Conservation (phyloP, 2,113 vertebrate species). For the Gymnocephalus cernua region DNA sequence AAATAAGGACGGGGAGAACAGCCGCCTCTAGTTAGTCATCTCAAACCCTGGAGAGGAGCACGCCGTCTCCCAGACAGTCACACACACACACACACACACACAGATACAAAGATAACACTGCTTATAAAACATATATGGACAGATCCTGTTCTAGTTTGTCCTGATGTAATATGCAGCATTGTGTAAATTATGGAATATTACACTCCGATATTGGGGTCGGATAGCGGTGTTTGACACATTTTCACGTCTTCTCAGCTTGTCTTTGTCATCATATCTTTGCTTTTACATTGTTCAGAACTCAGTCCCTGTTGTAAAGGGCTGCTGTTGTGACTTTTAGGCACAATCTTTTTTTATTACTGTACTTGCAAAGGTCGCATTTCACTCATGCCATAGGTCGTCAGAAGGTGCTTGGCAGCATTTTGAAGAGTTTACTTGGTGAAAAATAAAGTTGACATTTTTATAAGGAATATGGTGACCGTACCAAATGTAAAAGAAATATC, state of each 20-base stretch:
- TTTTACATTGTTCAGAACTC: conserved; percentile 61
- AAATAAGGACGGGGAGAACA: conserved; percentile 57
- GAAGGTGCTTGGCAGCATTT: conserved; percentile 4
- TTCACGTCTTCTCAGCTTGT: conserved; percentile 41
- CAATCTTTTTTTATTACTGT: conserved; percentile 42
- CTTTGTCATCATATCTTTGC: conserved; percentile 37
- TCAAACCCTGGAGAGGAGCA: conserved; percentile 64
- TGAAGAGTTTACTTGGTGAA: not conserved
- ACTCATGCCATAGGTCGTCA: conserved; percentile 11
- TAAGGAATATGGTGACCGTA: not conserved
- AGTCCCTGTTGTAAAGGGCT: conserved; percentile 27
- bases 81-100: conserved; percentile 35
- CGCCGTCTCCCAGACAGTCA: conserved; percentile 32
- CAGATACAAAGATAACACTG: conserved; percentile 55
- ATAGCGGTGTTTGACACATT: conserved; percentile 65
- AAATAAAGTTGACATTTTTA: not conserved
- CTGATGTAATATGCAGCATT: conserved; percentile 77
- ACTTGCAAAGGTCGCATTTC: conserved; percentile 28
- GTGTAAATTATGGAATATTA: conserved; percentile 75
- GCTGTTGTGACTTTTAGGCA: conserved; percentile 46
- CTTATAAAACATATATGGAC: conserved; percentile 75
- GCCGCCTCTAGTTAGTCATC: conserved; percentile 64
- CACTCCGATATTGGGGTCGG: conserved; percentile 43
- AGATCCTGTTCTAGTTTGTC: conserved; percentile 71
- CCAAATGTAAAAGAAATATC: not conserved